Evolutionary conservation across 2,113 vertebrate genomes (phyloP).

Genomic region (Proterorhinus semilunaris): DNA sequence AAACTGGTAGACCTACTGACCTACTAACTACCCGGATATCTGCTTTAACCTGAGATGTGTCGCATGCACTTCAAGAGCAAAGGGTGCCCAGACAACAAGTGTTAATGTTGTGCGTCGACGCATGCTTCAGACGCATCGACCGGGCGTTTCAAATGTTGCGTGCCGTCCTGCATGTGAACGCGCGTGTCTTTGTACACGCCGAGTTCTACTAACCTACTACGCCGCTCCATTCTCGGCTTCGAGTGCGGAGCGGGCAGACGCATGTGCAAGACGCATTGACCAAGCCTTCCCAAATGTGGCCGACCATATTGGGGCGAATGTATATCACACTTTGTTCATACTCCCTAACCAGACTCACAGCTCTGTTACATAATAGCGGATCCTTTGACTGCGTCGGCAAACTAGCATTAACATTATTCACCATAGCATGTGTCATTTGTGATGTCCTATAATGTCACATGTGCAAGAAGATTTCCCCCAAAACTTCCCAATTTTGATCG

Average conservation of each 20-base stretch:
- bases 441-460: background rate
- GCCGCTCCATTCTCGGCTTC: background rate
- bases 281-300: constrained; percentile 6
- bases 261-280: constrained; percentile 5
- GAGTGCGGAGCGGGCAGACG: background rate
- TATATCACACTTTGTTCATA: background rate
- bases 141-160: background rate
- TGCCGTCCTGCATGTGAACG: background rate
- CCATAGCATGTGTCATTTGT: background rate
- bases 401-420: background rate
- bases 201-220: background rate
- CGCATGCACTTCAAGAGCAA: background rate
- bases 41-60: background rate
- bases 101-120: background rate
- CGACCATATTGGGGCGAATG: constrained; percentile 4
- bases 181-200: background rate
- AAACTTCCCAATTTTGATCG: background rate
- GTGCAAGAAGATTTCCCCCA: background rate
- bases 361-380: background rate
- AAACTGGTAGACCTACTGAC: constrained; percentile 7
- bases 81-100: background rate
- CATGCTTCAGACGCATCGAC: background rate
- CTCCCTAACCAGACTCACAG: background rate
- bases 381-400: background rate
- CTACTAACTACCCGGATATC: background rate